phyloP scores from a whole-genome alignment of 1,140 invertebrate species.

The Lerema accius region DNA sequence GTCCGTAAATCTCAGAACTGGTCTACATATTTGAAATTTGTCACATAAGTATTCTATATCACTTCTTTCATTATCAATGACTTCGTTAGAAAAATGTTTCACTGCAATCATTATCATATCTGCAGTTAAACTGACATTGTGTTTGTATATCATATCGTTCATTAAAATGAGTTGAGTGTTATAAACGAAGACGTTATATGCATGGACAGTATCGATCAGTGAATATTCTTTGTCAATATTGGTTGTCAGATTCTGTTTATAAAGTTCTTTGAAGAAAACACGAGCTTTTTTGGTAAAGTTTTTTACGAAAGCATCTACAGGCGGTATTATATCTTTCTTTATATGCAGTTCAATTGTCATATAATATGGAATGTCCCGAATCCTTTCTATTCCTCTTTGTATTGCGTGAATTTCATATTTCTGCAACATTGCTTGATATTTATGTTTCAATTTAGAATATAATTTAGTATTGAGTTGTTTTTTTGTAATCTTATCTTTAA shows the following conservation, averaged over 20 bases:
- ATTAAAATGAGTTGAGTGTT: conserved; percentile 5
- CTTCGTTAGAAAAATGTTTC: conserved; percentile 1
- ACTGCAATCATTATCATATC: not conserved
- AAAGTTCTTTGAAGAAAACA: not conserved
- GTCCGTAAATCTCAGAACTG: conserved; percentile 27
- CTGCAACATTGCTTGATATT: not conserved
- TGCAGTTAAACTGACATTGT: not conserved
- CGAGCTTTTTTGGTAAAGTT: conserved; percentile 3
- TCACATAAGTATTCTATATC: conserved; percentile 32
- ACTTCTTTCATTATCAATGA: conserved; percentile 18
- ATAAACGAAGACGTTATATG: conserved; percentile 17
- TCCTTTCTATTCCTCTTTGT: conserved; percentile 5
- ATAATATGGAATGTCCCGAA: not conserved
- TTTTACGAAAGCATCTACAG: not conserved
- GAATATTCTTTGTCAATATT: conserved; percentile 34
- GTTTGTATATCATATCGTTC: conserved; percentile 17
- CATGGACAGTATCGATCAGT: conserved; percentile 18
- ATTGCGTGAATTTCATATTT: conserved; percentile 10
- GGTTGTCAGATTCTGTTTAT: conserved; percentile 2
- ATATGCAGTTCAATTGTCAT: not conserved
- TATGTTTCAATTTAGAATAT: conserved; percentile 6
- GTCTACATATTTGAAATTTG: conserved; percentile 29
- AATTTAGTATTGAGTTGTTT: not conserved
- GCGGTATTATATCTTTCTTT: not conserved
- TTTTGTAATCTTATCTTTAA: not conserved